Percentiles rank a stretch among this genome's conserved stretches.
Conservation (phyloP, 2,797 vertebrate species). For the Geotria australis region DNA sequence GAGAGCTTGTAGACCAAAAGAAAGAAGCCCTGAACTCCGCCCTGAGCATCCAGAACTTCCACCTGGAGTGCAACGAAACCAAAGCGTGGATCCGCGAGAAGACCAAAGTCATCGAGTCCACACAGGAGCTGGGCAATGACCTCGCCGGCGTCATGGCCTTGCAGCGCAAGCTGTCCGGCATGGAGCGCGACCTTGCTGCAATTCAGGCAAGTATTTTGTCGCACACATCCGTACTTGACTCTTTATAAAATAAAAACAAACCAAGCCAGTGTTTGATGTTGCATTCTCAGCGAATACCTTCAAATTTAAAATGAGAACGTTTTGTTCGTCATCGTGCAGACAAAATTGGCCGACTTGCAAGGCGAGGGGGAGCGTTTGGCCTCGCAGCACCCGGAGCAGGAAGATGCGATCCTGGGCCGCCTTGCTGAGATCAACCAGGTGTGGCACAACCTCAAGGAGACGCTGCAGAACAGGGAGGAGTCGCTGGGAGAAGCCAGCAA, state of each 20-base stretch:
- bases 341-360: constrained; percentile 51
- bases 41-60: constrained; percentile 90
- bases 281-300: no score
- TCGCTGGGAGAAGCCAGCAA: constrained; percentile 89
- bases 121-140: constrained; percentile 84
- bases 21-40: constrained; percentile 68
- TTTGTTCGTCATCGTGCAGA: neutral
- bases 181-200: constrained; percentile 79
- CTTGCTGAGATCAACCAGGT: constrained; percentile 52
- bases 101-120: constrained; percentile 97
- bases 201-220: constrained; percentile 25
- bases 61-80: constrained; percentile 91
- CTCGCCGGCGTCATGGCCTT: constrained; percentile 81
- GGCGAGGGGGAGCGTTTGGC: constrained; percentile 63
- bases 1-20: constrained; percentile 78
- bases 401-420: constrained; percentile 45
- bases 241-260: no score
- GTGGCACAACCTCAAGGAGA: constrained; percentile 90
- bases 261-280: no score
- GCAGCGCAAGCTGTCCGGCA: constrained; percentile 81
- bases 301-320: no score
- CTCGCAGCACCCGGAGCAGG: constrained; percentile 61
- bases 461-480: constrained; percentile 62
- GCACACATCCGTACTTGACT: neutral
- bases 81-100: constrained; percentile 98